Conservation (phyloP, 2,113 vertebrate genomes). For the Motacilla tschutschensis region DNA sequence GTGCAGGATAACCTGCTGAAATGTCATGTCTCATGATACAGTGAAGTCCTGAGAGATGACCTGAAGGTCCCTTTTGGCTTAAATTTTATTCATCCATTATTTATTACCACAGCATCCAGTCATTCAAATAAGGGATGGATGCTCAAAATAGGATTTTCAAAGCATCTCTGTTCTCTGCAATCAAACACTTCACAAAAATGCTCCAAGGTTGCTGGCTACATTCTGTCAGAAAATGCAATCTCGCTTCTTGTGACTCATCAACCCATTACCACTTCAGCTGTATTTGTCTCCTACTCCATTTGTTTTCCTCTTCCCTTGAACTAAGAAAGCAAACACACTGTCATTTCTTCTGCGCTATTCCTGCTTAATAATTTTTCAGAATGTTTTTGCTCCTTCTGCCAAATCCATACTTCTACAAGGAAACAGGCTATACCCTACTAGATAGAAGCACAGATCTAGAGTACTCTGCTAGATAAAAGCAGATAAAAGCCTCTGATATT, state of each 20-base stretch:
- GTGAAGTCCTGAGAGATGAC: background rate
- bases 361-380: background rate
- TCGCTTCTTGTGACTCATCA: background rate
- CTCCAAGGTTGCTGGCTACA: background rate
- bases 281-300: background rate
- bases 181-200: background rate
- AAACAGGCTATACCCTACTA: background rate
- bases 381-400: background rate
- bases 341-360: background rate
- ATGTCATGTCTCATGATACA: background rate
- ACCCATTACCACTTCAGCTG: background rate
- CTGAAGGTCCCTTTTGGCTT: background rate
- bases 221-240: background rate
- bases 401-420: background rate
- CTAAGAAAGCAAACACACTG: background rate
- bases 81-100: constrained; percentile 14
- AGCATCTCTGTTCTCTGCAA: background rate
- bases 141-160: constrained; percentile 6
- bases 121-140: background rate
- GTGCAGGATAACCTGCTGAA: constrained; percentile 1
- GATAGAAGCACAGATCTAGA: background rate
- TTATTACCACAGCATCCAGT: background rate
- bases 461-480: background rate
- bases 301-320: background rate
- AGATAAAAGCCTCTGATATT: background rate